phyloP scores from a whole-genome alignment of 2,888 invertebrate species.

The Palloptera scutellata region DNA sequence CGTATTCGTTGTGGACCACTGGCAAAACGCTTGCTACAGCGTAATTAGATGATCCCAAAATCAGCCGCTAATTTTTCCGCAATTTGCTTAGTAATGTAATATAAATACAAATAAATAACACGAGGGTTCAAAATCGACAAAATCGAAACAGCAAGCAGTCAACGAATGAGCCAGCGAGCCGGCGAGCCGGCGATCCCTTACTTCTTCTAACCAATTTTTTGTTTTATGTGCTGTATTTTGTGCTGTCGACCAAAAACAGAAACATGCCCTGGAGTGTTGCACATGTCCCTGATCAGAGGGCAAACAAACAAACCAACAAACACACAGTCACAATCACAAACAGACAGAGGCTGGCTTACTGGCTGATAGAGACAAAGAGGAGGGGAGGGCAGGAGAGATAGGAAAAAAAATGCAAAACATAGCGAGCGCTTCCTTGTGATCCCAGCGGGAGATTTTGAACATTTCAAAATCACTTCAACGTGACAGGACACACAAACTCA shows the following conservation, averaged over 20 bases:
- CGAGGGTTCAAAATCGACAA: constrained; percentile 21
- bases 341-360: constrained; percentile 19
- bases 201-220: constrained; percentile 2
- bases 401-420: constrained; percentile 2
- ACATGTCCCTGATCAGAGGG: constrained; percentile 53
- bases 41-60: constrained; percentile 65
- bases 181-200: constrained; percentile 19
- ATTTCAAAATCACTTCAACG: constrained; percentile 53
- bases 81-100: constrained; percentile 66
- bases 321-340: constrained; percentile 41
- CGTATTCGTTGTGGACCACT: neutral
- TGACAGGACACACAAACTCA: constrained; percentile 13
- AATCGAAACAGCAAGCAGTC: neutral
- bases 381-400: constrained; percentile 33
- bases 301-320: constrained; percentile 31
- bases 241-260: constrained; percentile 17
- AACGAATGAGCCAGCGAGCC: constrained; percentile 24
- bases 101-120: constrained; percentile 52
- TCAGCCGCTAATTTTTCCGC: constrained; percentile 67
- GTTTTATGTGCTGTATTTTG: constrained; percentile 7
- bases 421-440: constrained; percentile 47
- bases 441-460: constrained; percentile 56
- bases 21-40: constrained; percentile 12
- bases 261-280: constrained; percentile 54
- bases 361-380: constrained; percentile 17